Evolutionary conservation across 2,888 invertebrate species (phyloP), one percentile per base, ranked within the genome.

Genomic region (Torymus tubicola): DNA sequence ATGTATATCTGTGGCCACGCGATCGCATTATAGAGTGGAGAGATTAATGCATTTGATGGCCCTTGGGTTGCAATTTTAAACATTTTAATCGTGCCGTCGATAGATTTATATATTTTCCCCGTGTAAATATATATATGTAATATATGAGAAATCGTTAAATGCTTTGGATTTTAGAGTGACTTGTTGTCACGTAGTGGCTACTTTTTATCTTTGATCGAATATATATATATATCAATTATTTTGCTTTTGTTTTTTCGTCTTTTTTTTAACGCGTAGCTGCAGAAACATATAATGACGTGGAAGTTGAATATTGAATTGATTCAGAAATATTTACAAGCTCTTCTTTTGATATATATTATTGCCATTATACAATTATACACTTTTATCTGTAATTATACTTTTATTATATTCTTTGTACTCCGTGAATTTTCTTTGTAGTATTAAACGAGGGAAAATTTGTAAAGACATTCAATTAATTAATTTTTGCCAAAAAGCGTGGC

Each of bases 291-390:
- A 72, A 64, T 64, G 14, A 14, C 24, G n/a, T 64, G 55, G 8
- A 65, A 57, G 42, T 31, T 55, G 55, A 55, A 55, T 42, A 55
- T 68, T 50, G 5, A 60, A 21, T 75, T 55, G 8, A 63, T 77
- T 69, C 16, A 10, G 60, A 71, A 18, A 70, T 60, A 61, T 80
- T 74, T 71, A 71, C 42, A 68, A 55, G 10, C 31, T 64, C 21
- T 68, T 67, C 70, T 73, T 74, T 69, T 67, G 2, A 76, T 64
- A 77, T 57, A 55, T 21, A 69, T 67, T 68, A 70, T 72, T 72
- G 58, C 55, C 52, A 71, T 70, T 55, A 24, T 67, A 76, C 16
- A 18, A 67, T 72, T 58, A 61, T 80, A 75, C 52, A 72, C 60
- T 63, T 75, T 76, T 75, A 61, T 55, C 21, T 50, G 16, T 72